phyloP scores from a whole-genome alignment of 2,797 vertebrate genomes.

The Sardinella longiceps region DNA sequence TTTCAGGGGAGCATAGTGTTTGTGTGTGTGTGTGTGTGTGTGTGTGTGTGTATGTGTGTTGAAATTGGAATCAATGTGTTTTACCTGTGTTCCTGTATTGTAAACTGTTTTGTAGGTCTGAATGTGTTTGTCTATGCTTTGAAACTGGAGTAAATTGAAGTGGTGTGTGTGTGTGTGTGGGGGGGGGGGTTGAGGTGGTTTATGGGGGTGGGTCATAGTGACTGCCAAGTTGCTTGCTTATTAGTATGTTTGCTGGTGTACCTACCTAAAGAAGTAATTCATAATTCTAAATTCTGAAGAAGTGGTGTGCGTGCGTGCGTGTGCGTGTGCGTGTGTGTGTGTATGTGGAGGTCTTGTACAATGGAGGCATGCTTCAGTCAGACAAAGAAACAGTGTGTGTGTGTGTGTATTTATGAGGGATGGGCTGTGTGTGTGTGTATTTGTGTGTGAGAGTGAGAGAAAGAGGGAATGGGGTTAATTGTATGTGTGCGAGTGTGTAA shows the following conservation, averaged over 20 bases:
- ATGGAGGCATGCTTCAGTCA: conserved; percentile 35
- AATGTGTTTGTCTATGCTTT: not conserved
- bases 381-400: conserved; percentile 34
- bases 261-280: too few species aligned
- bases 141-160: too few species aligned
- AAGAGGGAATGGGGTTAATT: too few species aligned
- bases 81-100: not conserved
- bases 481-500: not conserved
- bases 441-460: too few species aligned
- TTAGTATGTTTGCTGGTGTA: too few species aligned
- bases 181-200: not conserved
- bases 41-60: too few species aligned
- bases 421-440: not conserved
- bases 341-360: conserved; percentile 33
- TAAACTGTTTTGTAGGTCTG: not conserved
- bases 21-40: conserved; percentile 31
- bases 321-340: conserved; percentile 4
- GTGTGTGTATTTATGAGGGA: not conserved
- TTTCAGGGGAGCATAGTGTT: not conserved
- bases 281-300: too few species aligned
- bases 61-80: not conserved
- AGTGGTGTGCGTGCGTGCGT: not conserved
- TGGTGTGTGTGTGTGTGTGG: too few species aligned
- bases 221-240: too few species aligned
- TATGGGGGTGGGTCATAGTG: too few species aligned